Conservation (phyloP, 1,140 invertebrate species). For the Lasioglossum albipes region DNA sequence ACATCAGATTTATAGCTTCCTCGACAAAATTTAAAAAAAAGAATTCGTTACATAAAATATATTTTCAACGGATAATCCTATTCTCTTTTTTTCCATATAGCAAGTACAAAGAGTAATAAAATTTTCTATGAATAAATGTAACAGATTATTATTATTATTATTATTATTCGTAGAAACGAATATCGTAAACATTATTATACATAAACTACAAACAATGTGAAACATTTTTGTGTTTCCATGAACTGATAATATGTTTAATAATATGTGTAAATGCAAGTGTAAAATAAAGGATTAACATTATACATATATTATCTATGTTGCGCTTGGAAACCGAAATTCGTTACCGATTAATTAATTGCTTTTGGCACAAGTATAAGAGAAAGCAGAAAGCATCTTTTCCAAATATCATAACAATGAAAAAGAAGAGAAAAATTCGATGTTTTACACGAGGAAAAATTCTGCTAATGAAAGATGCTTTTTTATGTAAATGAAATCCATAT, state of each 20-base stretch:
- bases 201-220: constrained; percentile 27
- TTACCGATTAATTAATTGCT: constrained; percentile 7
- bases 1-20: background rate
- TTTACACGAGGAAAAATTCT: background rate
- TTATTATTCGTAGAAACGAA: constrained; percentile 28
- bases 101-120: constrained; percentile 33
- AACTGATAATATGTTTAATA: constrained; percentile 26
- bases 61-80: constrained; percentile 28
- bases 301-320: constrained; percentile 21
- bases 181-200: constrained; percentile 25
- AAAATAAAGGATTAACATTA: constrained; percentile 25
- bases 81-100: background rate
- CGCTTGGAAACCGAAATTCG: constrained; percentile 16
- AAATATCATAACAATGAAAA: background rate
- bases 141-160: constrained; percentile 32
- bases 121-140: constrained; percentile 42
- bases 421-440: background rate
- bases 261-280: constrained; percentile 28
- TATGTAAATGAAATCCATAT: constrained; percentile 28
- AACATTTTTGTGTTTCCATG: constrained; percentile 5
- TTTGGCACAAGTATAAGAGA: constrained; percentile 28
- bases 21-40: constrained; percentile 7
- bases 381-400: background rate
- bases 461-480: background rate
- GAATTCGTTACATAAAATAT: constrained; percentile 22